Evolutionary conservation across 1,140 invertebrate genomes (phyloP).

Genomic region (Drosophila baimaii): DNA sequence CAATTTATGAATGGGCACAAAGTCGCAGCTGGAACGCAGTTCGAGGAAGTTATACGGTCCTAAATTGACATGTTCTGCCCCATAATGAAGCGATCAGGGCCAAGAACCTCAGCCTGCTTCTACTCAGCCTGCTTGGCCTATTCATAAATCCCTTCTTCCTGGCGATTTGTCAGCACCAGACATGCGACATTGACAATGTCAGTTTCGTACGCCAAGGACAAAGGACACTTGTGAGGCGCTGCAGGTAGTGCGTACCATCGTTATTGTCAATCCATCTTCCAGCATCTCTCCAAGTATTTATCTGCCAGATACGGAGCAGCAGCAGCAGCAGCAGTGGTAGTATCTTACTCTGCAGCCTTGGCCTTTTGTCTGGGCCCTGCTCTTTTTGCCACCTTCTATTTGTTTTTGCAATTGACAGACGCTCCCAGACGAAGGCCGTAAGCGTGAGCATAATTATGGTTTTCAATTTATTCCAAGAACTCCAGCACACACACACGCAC

Average conservation of each 20-base stretch:
- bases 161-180: slow-evolving; percentile 71
- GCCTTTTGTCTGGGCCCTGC: slow-evolving; percentile 35
- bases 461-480: slow-evolving; percentile 72
- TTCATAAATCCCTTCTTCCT: slow-evolving; percentile 69
- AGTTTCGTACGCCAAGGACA: slow-evolving; percentile 47
- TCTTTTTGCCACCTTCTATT: slow-evolving; percentile 58
- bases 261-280: slow-evolving; percentile 59
- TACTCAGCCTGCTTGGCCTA: slow-evolving; percentile 39
- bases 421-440: slow-evolving; percentile 37
- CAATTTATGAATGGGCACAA: slow-evolving; percentile 59
- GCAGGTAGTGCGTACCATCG: slow-evolving; percentile 48
- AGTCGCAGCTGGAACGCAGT: slow-evolving; percentile 57
- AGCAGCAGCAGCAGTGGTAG: too few species aligned
- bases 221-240: slow-evolving; percentile 38
- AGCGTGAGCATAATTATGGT: slow-evolving; percentile 78
- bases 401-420: slow-evolving; percentile 70
- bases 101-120: slow-evolving; percentile 43
- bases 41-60: slow-evolving; percentile 29
- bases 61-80: slow-evolving; percentile 71
- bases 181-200: slow-evolving; percentile 59
- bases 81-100: slow-evolving; percentile 76
- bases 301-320: slow-evolving; percentile 17
- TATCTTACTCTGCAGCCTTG: slow-evolving; percentile 20
- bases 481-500: slow-evolving; percentile 30
- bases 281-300: slow-evolving; percentile 26